These are phyloP conservation scores for Agrypnia vestita DNA, from an alignment of 1,140 invertebrate genomes.

Conservation along the genomic window DNA sequence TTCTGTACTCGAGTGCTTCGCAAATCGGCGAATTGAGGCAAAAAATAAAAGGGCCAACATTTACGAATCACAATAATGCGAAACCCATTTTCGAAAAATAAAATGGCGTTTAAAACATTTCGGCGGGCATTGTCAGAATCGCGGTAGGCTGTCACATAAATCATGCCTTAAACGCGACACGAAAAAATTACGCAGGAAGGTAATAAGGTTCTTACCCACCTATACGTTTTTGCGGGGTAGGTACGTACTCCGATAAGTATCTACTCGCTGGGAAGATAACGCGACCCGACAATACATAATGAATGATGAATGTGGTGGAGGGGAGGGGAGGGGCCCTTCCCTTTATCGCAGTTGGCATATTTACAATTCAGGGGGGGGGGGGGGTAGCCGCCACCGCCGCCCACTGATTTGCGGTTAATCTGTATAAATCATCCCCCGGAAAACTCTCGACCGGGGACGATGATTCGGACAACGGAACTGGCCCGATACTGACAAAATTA, in stretches of 20 bases:
- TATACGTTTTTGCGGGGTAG: not conserved
- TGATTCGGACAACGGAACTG: not conserved
- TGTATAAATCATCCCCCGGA: conserved; percentile 21
- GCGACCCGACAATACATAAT: conserved; percentile 38
- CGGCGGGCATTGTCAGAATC: conserved; percentile 12
- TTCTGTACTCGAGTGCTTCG: no score
- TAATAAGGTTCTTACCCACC: not conserved
- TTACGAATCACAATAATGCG: conserved; percentile 29
- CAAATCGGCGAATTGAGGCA: conserved; percentile 3
- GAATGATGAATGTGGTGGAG: conserved; percentile 37
- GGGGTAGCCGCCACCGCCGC: conserved; percentile 1
- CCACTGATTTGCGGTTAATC: conserved; percentile 33
- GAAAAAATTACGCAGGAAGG: not conserved
- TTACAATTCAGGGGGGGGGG: conserved; percentile 10
- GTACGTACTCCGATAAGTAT: not conserved
- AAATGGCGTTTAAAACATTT: conserved; percentile 30
- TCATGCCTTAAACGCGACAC: conserved; percentile 13
- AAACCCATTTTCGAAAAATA: not conserved
- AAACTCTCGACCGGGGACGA: not conserved
- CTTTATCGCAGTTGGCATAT: conserved; percentile 39
- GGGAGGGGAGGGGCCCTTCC: not conserved
- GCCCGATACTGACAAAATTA: not conserved
- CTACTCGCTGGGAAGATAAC: conserved; percentile 4
- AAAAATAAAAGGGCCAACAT: conserved; percentile 25
- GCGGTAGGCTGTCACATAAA: conserved; percentile 18